Base-by-base conservation (phyloP, 2,797 vertebrate species). In the Poliocrania exsul region DNA sequence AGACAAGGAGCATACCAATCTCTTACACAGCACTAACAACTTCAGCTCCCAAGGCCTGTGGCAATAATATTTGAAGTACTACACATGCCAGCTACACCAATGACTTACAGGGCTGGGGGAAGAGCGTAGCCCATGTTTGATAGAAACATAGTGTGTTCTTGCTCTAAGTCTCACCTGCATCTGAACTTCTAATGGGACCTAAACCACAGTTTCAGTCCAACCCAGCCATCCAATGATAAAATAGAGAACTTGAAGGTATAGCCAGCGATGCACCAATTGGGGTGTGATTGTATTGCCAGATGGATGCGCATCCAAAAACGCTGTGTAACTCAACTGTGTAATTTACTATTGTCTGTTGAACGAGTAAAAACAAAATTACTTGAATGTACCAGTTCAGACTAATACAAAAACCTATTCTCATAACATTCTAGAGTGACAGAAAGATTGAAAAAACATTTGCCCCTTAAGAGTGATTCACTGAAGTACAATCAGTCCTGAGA, bases 121-220 rank as follows among this genome's bases (percentile, higher is more conserved):
- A 81, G 5, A 70, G n/a, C 0, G 0, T 19, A 66, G 10, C 15
- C 33, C 7, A 4, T 37, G 28, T 35, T 71, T 67, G 37, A 37
- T 17, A 53, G 25, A n/a, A 90, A 74, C 18, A 31, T 7, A 29
- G 7, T 3, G 1, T 2, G 0, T 26, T 62, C 49, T 38, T 56
- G 16, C 44, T 82, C 9, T 11, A 62, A 40, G 8, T 47, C 38
- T 50, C 38, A 73, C n/a, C 31, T 50, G 29, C 50, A 86, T 8
- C 29, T n/a, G 10, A 81, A 35, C 61, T 85, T 87, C 69, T 23
- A 70, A 44, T 8, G 13, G 29, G 40, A 64, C 31, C 29, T 33
- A 29, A 81, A 58, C 0, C 11, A 58, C 15, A 51, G 21, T 46
- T 54, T 62, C 70, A 72, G 46, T 16, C 21, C 58, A 73, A 51